phyloP scores from a whole-genome alignment of 2,888 invertebrate species.

The Dasysyrphus tricinctus region DNA sequence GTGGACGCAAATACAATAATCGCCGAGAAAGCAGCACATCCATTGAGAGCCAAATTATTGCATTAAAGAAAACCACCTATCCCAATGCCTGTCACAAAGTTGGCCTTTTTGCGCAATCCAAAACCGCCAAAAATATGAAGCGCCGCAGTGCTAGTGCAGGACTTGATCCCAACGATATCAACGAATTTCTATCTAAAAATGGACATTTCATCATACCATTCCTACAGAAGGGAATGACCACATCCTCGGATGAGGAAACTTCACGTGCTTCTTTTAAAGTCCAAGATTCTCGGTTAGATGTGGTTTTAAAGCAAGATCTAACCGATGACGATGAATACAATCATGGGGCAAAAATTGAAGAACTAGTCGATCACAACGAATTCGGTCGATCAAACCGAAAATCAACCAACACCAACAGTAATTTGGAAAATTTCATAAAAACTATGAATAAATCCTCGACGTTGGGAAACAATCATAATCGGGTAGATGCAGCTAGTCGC shows the following conservation, averaged over 20 bases:
- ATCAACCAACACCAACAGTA: constrained; percentile 77
- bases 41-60: constrained; percentile 89
- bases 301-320: constrained; percentile 80
- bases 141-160: constrained; percentile 81
- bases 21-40: constrained; percentile 89
- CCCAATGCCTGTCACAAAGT: constrained; percentile 82
- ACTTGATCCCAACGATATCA: constrained; percentile 81
- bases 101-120: constrained; percentile 81
- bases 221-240: constrained; percentile 82
- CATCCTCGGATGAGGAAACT: constrained; percentile 83
- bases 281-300: constrained; percentile 82
- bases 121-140: constrained; percentile 78
- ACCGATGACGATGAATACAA: constrained; percentile 78
- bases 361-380: constrained; percentile 76
- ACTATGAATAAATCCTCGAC: constrained; percentile 79
- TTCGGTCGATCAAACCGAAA: constrained; percentile 76
- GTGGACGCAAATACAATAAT: constrained; percentile 80
- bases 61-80: constrained; percentile 82
- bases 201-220: constrained; percentile 83
- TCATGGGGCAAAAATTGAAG: constrained; percentile 78
- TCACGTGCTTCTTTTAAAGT: constrained; percentile 82
- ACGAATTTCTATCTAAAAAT: constrained; percentile 81
- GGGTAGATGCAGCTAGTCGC: constrained; percentile 74
- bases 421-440: constrained; percentile 79
- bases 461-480: constrained; percentile 73